phyloP scores from a whole-genome alignment of 2,888 invertebrate genomes.

The Helleia helle region DNA sequence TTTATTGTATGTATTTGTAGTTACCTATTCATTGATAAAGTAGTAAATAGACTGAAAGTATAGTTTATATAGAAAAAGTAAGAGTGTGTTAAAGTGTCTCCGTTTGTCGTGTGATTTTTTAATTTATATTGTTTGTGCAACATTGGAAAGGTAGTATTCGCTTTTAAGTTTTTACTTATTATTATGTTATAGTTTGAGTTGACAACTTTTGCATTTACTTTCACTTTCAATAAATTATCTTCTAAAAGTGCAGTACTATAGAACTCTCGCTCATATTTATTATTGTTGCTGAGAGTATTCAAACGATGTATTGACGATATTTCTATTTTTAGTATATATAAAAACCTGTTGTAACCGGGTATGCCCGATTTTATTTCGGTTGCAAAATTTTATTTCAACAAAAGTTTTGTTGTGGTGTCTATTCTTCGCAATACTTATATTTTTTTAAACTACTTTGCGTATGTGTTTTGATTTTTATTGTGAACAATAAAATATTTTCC shows the following conservation, averaged over 20 bases:
- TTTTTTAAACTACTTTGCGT: too few species aligned
- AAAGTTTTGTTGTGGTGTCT: neutral
- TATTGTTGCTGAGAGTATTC: constrained; percentile 11
- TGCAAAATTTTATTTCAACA: neutral
- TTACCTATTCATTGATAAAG: too few species aligned
- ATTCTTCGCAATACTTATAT: too few species aligned
- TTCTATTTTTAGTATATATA: constrained; percentile 22
- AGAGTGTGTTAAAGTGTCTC: neutral
- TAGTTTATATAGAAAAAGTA: neutral
- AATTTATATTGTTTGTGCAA: neutral
- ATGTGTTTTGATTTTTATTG: too few species aligned
- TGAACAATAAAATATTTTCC: too few species aligned
- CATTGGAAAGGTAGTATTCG: constrained; percentile 1
- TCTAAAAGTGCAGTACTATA: constrained; percentile 17
- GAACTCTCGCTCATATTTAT: constrained; percentile 19
- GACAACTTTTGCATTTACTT: constrained; percentile 25
- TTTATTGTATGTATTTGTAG: too few species aligned
- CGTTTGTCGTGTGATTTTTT: neutral
- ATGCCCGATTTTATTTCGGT: neutral
- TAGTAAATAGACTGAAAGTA: neutral
- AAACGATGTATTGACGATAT: constrained; percentile 11
- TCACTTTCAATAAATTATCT: constrained; percentile 24
- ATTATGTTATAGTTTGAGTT: constrained; percentile 16
- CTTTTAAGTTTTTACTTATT: constrained; percentile 4
- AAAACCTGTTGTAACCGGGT: constrained; percentile 21